Conservation (phyloP, 2,113 vertebrate genomes). For the Perca fluviatilis region DNA sequence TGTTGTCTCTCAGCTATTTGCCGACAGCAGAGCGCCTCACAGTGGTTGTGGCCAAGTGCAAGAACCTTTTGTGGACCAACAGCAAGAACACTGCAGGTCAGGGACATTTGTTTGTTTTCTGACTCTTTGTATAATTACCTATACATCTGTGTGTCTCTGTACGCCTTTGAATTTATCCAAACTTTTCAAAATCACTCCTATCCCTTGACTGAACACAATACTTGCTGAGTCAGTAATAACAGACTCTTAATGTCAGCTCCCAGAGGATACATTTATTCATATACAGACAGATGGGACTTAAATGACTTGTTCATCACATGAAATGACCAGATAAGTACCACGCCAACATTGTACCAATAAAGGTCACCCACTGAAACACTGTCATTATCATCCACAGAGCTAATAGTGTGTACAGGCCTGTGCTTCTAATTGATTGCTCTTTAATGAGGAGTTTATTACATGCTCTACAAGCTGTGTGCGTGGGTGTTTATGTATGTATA, state of each 20-base stretch:
- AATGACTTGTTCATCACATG: constrained; percentile 14
- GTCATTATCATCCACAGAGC: constrained; percentile 14
- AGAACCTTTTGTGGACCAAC: constrained; percentile 93
- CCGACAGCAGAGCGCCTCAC: constrained; percentile 98
- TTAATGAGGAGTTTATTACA: constrained; percentile 23
- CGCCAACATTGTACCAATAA: constrained; percentile 8
- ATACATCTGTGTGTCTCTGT: background rate
- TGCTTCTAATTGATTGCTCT: constrained; percentile 12
- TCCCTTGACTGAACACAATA: background rate
- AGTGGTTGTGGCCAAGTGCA: constrained; percentile 97
- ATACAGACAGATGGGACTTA: constrained; percentile 11
- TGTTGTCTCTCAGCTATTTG: constrained; percentile 96
- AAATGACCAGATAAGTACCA: constrained; percentile 22
- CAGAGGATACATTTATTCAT: constrained; percentile 2
- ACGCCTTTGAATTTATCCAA: background rate
- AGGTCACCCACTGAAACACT: constrained; percentile 23
- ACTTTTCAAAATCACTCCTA: background rate
- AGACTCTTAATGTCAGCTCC: constrained; percentile 7
- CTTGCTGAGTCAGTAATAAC: constrained; percentile 6
- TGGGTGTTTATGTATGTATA: background rate
- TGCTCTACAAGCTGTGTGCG: background rate
- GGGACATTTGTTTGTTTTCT: background rate
- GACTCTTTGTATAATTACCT: background rate
- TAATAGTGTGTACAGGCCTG: constrained; percentile 14
- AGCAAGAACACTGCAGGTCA: constrained; percentile 93